Evolutionary conservation across 2,888 invertebrate genomes (phyloP).

Genomic region (Ditula angustiorana): DNA sequence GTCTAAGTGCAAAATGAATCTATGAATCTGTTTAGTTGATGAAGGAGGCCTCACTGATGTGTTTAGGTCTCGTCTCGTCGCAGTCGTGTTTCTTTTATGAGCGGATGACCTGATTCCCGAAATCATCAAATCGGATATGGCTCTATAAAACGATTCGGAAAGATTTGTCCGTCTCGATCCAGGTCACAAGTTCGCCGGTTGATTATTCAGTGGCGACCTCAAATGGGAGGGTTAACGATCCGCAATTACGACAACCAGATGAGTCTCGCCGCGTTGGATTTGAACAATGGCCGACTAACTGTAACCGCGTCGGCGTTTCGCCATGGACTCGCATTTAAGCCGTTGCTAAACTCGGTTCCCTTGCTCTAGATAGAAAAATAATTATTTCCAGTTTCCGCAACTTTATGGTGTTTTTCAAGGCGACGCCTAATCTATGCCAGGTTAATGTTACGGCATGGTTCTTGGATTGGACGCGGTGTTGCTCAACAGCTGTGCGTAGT

Average conservation of each 20-base stretch:
- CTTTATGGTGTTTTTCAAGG: constrained; percentile 47
- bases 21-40: too few relatives aligned
- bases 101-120: not conserved
- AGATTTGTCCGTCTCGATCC: constrained; percentile 41
- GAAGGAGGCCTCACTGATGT: too few relatives aligned
- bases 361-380: constrained; percentile 41
- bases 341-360: constrained; percentile 36
- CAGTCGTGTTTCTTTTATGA: not conserved
- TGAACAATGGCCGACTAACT: constrained; percentile 66
- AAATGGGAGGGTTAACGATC: constrained; percentile 62
- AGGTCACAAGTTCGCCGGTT: constrained; percentile 55
- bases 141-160: constrained; percentile 9
- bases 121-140: not conserved
- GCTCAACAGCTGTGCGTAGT: constrained; percentile 50
- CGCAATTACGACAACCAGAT: constrained; percentile 59
- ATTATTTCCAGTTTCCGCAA: constrained; percentile 45
- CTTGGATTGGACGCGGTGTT: constrained; percentile 55
- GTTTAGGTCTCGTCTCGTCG: not conserved
- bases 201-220: constrained; percentile 51
- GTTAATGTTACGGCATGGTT: constrained; percentile 58
- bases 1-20: too few relatives aligned
- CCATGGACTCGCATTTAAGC: constrained; percentile 31
- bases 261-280: constrained; percentile 54
- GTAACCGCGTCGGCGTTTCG: constrained; percentile 51
- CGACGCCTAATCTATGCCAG: constrained; percentile 46